Conservation (phyloP, 2,113 vertebrate species). For the Phylloscopus trochilus region DNA sequence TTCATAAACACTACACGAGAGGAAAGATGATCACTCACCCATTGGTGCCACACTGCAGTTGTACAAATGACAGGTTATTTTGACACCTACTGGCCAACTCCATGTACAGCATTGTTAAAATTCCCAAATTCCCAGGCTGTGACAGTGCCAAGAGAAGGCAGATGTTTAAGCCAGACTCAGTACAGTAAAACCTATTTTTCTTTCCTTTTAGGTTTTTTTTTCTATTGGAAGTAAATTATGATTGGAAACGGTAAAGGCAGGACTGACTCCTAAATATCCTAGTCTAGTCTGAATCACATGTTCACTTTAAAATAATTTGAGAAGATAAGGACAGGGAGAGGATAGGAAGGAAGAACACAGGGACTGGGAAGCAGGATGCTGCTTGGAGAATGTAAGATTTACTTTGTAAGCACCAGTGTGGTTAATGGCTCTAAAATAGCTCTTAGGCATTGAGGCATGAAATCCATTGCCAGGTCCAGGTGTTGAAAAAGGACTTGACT, state of each 20-base stretch:
- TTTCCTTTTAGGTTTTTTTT: background rate
- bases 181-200: background rate
- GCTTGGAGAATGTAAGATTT: background rate
- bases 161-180: background rate
- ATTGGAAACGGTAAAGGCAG: background rate
- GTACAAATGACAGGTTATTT: conserved; percentile 58
- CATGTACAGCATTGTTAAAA: conserved; percentile 16
- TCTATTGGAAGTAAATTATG: background rate
- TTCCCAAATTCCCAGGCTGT: background rate
- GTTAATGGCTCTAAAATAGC: conserved; percentile 42
- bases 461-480: conserved; percentile 54
- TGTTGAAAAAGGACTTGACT: conserved; percentile 45
- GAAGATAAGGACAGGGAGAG: background rate
- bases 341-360: background rate
- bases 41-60: background rate
- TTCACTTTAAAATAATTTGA: background rate
- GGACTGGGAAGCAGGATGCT: background rate
- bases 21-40: background rate
- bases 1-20: background rate
- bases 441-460: conserved; percentile 38
- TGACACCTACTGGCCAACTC: conserved; percentile 61
- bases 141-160: background rate
- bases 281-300: background rate
- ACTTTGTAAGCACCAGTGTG: background rate
- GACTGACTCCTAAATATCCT: background rate